Percentiles rank a stretch among this genome's conserved stretches.
Evolutionary conservation across 2,888 invertebrate species (phyloP).

Genomic region (Drymonia ruficornis): DNA sequence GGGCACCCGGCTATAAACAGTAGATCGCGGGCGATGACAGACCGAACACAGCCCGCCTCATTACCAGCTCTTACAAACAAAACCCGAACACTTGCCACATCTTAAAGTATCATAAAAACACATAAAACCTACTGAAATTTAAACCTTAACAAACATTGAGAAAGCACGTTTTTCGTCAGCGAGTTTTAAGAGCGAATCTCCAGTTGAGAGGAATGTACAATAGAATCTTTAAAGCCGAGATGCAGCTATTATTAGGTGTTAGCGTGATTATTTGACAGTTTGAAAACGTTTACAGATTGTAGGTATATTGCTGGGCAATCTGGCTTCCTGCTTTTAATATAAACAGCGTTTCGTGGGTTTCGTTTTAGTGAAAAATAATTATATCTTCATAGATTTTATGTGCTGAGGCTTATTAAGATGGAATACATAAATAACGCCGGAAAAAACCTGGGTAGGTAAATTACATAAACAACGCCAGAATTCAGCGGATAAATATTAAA

Average conservation of each 20-base stretch:
- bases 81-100: conserved; percentile 54
- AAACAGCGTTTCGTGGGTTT: conserved; percentile 71
- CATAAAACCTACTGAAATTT: conserved; percentile 34
- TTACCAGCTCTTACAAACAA: conserved; percentile 72
- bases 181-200: conserved; percentile 43
- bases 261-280: conserved; percentile 83
- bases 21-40: conserved; percentile 68
- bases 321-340: conserved; percentile 80
- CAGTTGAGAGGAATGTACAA: conserved; percentile 61
- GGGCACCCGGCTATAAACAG: conserved; percentile 66
- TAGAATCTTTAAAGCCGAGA: conserved; percentile 75
- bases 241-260: conserved; percentile 82
- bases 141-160: conserved; percentile 37
- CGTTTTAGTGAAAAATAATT: conserved; percentile 64
- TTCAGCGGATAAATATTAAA: background rate
- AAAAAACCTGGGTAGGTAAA: conserved; percentile 15
- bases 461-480: background rate
- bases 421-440: conserved; percentile 36
- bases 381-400: conserved; percentile 56
- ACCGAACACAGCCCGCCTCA: conserved; percentile 71
- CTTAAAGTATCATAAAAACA: conserved; percentile 70
- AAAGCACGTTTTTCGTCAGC: conserved; percentile 29
- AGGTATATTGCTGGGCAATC: conserved; percentile 76
- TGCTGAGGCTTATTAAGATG: conserved; percentile 58
- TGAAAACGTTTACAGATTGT: conserved; percentile 82